Evolutionary conservation across 1,140 invertebrate genomes (phyloP).

Genomic region (Bombus affinis): DNA sequence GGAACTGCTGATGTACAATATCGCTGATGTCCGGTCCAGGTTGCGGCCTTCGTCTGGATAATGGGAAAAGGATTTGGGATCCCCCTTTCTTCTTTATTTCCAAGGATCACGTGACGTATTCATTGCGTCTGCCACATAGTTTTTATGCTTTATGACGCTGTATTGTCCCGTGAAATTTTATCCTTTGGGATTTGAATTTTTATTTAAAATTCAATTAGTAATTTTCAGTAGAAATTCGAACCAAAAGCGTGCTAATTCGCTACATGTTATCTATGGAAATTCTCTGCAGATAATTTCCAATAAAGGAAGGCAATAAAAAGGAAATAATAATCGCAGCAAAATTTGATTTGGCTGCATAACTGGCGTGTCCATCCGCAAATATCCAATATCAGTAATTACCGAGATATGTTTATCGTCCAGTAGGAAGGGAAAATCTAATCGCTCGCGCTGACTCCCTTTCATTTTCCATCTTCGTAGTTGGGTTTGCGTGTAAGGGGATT

Average conservation of each 20-base stretch:
- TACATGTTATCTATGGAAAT: not conserved
- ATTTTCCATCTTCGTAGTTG: conserved; percentile 46
- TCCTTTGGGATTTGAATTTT: no score
- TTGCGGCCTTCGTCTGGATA: conserved; percentile 43
- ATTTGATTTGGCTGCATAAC: not conserved
- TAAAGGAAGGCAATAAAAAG: not conserved
- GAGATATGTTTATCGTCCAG: conserved; percentile 44
- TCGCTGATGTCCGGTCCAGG: conserved; percentile 63
- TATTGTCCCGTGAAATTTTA: not conserved
- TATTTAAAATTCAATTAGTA: not conserved
- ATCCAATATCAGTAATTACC: conserved; percentile 69
- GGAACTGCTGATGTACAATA: conserved; percentile 64
- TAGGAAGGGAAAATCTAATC: conserved; percentile 55
- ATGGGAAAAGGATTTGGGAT: conserved; percentile 50
- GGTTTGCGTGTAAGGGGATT: conserved; percentile 52
- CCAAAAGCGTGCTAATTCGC: not conserved
- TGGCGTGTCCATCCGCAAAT: conserved; percentile 35
- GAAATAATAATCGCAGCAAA: not conserved
- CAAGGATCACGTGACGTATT: not conserved
- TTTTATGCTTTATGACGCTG: not conserved
- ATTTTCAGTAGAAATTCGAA: no score
- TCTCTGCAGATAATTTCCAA: not conserved
- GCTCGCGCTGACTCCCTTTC: conserved; percentile 39
- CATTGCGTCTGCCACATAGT: not conserved
- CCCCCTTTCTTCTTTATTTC: conserved; percentile 24